Evolutionary conservation across 2,797 vertebrate genomes (phyloP).

Genomic region (Anas georgica): DNA sequence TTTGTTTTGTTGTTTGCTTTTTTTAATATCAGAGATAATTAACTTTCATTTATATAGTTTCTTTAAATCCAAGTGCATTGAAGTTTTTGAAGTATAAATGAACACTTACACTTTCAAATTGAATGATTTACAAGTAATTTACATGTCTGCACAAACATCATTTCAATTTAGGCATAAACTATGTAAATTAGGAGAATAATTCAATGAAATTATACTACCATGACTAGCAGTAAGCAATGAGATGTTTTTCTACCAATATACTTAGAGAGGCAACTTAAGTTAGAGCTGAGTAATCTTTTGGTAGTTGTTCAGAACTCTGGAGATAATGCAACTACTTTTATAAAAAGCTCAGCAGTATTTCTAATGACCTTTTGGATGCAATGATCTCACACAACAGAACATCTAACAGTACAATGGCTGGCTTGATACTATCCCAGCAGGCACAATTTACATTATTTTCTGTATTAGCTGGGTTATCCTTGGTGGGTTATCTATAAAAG

Average conservation of each 20-base stretch:
- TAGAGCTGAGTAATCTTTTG: conserved; percentile 39
- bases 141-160: background rate
- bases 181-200: conserved; percentile 21
- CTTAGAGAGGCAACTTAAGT: background rate
- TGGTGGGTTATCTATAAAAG: background rate
- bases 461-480: background rate
- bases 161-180: background rate
- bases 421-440: conserved; percentile 12
- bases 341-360: conserved; percentile 25
- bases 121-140: conserved; percentile 3
- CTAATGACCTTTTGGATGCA: conserved; percentile 16
- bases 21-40: background rate
- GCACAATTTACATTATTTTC: conserved; percentile 16
- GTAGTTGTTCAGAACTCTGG: conserved; percentile 12
- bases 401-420: conserved; percentile 4
- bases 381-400: conserved; percentile 30
- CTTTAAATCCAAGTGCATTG: background rate
- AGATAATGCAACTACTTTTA: conserved; percentile 25
- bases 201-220: background rate
- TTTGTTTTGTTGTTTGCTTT: background rate
- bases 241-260: background rate
- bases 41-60: background rate
- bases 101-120: background rate
- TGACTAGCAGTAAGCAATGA: background rate
- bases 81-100: background rate